Evolutionary conservation across 2,113 vertebrate genomes (phyloP).

Genomic region (Nettapus auritus): DNA sequence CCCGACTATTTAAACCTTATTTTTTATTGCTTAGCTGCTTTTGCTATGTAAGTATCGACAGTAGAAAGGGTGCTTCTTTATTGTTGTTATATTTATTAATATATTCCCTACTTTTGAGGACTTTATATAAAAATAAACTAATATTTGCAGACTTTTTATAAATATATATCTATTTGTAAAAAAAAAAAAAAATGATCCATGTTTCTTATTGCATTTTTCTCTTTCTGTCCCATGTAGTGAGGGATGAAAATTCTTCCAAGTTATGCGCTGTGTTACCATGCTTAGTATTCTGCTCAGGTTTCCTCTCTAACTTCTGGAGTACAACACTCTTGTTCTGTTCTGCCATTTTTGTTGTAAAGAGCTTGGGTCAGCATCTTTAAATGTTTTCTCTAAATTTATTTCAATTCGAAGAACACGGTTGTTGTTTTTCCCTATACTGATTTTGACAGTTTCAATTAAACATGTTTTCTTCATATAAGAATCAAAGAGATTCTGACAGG

Average conservation of each 20-base stretch:
- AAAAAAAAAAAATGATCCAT: neutral
- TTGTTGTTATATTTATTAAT: neutral
- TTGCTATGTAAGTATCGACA: neutral
- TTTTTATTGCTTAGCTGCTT: neutral
- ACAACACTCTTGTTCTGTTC: neutral
- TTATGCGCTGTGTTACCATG: neutral
- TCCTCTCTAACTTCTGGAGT: neutral
- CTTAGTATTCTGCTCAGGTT: neutral
- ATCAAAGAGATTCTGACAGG: constrained; percentile 52
- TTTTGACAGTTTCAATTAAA: constrained; percentile 63
- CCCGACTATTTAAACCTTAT: neutral
- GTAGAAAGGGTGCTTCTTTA: neutral
- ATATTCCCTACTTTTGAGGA: neutral
- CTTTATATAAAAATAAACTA: neutral
- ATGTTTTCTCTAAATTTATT: constrained; percentile 9
- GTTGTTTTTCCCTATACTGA: neutral
- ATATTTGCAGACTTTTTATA: neutral
- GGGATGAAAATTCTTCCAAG: neutral
- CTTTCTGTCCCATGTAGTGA: neutral
- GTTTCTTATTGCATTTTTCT: neutral
- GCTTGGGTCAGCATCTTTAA: neutral
- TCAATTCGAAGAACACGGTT: neutral
- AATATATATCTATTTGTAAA: neutral
- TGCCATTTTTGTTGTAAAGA: constrained; percentile 1
- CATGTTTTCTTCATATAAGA: constrained; percentile 43